Percentiles rank a stretch among this genome's conserved stretches.
Conservation (phyloP, 1,140 invertebrate genomes). For the Trachelipus rathkii region DNA sequence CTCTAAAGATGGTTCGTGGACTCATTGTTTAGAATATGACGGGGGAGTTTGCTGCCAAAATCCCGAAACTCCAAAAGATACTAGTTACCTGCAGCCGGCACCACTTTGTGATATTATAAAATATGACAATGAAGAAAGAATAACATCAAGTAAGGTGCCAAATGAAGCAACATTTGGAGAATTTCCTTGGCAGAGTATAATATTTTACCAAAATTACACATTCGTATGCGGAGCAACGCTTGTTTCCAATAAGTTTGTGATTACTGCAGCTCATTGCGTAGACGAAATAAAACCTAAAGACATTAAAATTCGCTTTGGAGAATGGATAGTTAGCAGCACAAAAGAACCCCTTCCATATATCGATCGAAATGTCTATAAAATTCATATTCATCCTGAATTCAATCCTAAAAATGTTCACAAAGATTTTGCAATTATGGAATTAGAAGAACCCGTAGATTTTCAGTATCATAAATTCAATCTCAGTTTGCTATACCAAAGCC, state of each 20-base stretch:
- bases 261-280: conserved; percentile 58
- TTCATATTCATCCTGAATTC: conserved; percentile 52
- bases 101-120: too few relatives aligned
- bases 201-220: conserved; percentile 24
- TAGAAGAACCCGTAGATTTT: conserved; percentile 16
- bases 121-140: too few relatives aligned
- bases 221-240: conserved; percentile 55
- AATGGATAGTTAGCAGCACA: conserved; percentile 51
- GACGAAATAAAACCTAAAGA: not conserved
- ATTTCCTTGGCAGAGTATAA: conserved; percentile 23
- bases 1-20: too few relatives aligned
- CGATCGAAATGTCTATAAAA: conserved; percentile 46
- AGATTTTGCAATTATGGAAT: conserved; percentile 60
- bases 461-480: conserved; percentile 59
- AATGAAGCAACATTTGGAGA: conserved; percentile 21
- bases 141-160: not conserved
- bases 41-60: too few relatives aligned
- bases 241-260: conserved; percentile 49
- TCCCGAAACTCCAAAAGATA: too few relatives aligned
- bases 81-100: too few relatives aligned
- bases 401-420: conserved; percentile 54
- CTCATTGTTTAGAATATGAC: too few relatives aligned
- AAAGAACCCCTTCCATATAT: conserved; percentile 48
- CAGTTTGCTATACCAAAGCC: conserved; percentile 52
- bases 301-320: conserved; percentile 58